Base-by-base conservation (phyloP, 2,888 invertebrate genomes). In the Ichneumoninae sp. region DNA sequence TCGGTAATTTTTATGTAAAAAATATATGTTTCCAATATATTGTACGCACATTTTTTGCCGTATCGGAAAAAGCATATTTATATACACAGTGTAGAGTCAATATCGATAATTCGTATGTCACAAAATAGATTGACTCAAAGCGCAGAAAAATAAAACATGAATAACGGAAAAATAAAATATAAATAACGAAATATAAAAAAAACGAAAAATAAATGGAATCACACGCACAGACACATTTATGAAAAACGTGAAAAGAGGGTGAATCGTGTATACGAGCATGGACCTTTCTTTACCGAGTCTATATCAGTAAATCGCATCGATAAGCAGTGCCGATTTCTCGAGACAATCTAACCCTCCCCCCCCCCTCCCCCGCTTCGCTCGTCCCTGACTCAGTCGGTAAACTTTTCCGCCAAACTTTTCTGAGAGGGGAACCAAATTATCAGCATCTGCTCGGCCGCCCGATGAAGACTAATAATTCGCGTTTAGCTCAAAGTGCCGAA, bases 1-100 rank as follows among this genome's bases (percentile, higher is more conserved):
- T 13, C 3, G 44, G 8, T 40, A 5, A 40, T 16, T 44, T 44
- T 44, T 16, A 44, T 44, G 10, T 3, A 44, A 13, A 16, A 44
- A 40, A 10, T 1, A 10, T 40, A 10, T 40, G 40, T 40, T 40
- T 40, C 40, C 8, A 33, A 10, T 40, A 13, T 44, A 44, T 44
- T 44, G 13, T 16, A 13, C 13, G 16, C 44, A 44, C 13, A 44
- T 44, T 16, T 44, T 44, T 13, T 44, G 13, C 10, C 44, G 44
- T 44, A 44, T 44, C 5, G 16, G 44, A 44, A 16, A 10, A 57
- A 57, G 16, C n/a, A 36, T 22, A 47, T 50, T 33, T 63, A 22
- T 52, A 75, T 54, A 30, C 60, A 65, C 40, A 47, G 33, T 77
- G 4, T 57, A 66, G 13, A 71, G 68, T 57, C 13, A 73, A 73